Evolutionary conservation across 2,888 invertebrate genomes (phyloP).

Genomic region (Embidobia sp.): DNA sequence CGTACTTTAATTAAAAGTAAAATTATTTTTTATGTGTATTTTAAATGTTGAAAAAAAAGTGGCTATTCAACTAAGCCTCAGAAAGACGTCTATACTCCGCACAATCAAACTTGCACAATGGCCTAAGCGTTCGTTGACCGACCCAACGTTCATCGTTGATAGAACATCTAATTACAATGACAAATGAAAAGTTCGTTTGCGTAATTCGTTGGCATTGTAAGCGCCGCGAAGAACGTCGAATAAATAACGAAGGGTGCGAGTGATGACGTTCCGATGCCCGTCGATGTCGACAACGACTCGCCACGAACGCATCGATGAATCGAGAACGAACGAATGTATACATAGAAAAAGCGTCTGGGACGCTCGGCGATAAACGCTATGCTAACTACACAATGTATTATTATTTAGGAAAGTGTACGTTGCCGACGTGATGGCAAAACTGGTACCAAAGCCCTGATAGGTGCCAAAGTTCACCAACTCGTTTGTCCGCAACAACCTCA

Average conservation of each 20-base stretch:
- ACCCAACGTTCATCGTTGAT: constrained; percentile 52
- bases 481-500: too few relatives aligned
- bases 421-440: constrained; percentile 49
- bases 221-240: constrained; percentile 2
- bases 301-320: constrained; percentile 11
- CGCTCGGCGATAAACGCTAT: constrained; percentile 55
- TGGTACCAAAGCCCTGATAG: neutral
- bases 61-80: constrained; percentile 7
- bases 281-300: constrained; percentile 33
- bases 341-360: constrained; percentile 40
- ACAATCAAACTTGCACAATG: constrained; percentile 43
- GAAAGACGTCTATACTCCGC: constrained; percentile 18
- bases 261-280: neutral
- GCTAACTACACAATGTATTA: constrained; percentile 64
- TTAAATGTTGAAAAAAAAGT: too few relatives aligned
- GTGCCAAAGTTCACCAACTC: neutral
- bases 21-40: too few relatives aligned
- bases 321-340: constrained; percentile 27
- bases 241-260: constrained; percentile 16
- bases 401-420: constrained; percentile 58
- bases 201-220: constrained; percentile 8
- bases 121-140: constrained; percentile 56
- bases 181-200: constrained; percentile 17
- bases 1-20: too few relatives aligned
- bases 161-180: constrained; percentile 35